Evolutionary conservation across 2,797 vertebrate species (phyloP), one percentile per base, ranked within the genome.

Genomic region (Manis crassicaudata): DNA sequence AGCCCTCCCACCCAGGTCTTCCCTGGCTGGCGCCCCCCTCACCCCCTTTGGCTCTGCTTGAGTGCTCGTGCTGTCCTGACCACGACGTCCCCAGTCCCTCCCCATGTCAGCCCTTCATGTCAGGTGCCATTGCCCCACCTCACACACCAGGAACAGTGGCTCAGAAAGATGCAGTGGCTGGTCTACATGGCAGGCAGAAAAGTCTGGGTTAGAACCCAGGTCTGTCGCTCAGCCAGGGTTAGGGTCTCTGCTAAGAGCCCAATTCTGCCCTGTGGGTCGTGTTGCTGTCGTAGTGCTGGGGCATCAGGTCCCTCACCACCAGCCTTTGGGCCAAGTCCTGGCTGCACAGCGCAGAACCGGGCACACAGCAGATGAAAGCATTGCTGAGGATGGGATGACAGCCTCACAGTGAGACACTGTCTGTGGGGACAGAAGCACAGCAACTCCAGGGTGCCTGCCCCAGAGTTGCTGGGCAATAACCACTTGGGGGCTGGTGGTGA

Each of bases 401-500:
- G 13, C 16, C 21, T 13, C 20, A 1, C 29, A 0, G 32, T 0
- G 20, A 32, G 63, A 20, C 20, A 40, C 37, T 40, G 37, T 40
- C 37, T 40, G 37, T 40, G 37, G 37, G 37, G 37, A 5, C 37
- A 40, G 37, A 5, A 40, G 37, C 37, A 3, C 37, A 40, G 37
- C 37, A 4, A 40, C 37, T 46, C 46, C 50, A 21, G 32, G 3
- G 8, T 6, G 6, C 50, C 65, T 11, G 11, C 29, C n/a, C 37
- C 54, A 10, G 70, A 17, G 68, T 50, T 7, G 0, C 40, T 3
- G 67, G 50, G 6, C 0, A 0, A 3, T 37, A 2, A 18, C 35
- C 21, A 5, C 72, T 6, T 3, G 20, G 21, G 9, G 16, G 43
- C n/a, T 1, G 10, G 16, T 8, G 21, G 1, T 46, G 46, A 46